Percentiles rank a stretch among this genome's conserved stretches.
These are phyloP conservation scores for Lysiphlebus fabarum DNA, from an alignment of 1,140 invertebrate species.

Conservation along the genomic window DNA sequence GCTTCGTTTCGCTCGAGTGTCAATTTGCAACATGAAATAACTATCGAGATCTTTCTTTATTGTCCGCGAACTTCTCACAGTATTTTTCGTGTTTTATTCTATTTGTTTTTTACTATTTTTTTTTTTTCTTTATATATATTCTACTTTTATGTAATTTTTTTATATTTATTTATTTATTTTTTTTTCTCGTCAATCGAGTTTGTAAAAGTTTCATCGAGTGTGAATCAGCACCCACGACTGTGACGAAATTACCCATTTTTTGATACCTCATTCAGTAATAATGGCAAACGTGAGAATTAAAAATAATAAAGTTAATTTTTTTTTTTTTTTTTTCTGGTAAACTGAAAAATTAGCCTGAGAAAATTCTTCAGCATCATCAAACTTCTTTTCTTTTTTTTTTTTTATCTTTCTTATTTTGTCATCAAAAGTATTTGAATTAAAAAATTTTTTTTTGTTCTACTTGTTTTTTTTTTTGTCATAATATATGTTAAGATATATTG, in stretches of 20 bases:
- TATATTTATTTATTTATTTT: not conserved
- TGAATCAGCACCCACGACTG: constrained; percentile 8
- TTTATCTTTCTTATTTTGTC: too few relatives aligned
- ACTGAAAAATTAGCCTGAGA: too few relatives aligned
- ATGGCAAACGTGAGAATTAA: constrained; percentile 7
- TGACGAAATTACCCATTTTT: constrained; percentile 11
- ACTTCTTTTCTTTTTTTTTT: too few relatives aligned
- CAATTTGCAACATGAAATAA: constrained; percentile 20
- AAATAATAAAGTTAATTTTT: too few relatives aligned
- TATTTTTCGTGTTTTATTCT: not conserved
- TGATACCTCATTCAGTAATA: not conserved
- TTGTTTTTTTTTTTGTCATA: too few relatives aligned
- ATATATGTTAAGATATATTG: too few relatives aligned
- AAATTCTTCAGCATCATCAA: too few relatives aligned
- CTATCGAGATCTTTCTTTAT: constrained; percentile 26
- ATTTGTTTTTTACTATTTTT: not conserved
- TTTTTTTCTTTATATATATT: not conserved
- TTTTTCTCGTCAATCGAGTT: constrained; percentile 4
- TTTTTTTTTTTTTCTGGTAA: too few relatives aligned
- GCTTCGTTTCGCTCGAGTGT: constrained; percentile 37
- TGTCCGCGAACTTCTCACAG: too few relatives aligned
- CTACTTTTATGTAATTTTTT: too few relatives aligned
- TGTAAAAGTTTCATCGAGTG: constrained; percentile 4
- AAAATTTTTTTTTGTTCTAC: too few relatives aligned
- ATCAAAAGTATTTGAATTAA: too few relatives aligned